A percentile compares a stretch with the other conserved stretches of the same genome.
Evolutionary conservation across 2,113 vertebrate species (phyloP).

Genomic region (Eonycteris spelaea): DNA sequence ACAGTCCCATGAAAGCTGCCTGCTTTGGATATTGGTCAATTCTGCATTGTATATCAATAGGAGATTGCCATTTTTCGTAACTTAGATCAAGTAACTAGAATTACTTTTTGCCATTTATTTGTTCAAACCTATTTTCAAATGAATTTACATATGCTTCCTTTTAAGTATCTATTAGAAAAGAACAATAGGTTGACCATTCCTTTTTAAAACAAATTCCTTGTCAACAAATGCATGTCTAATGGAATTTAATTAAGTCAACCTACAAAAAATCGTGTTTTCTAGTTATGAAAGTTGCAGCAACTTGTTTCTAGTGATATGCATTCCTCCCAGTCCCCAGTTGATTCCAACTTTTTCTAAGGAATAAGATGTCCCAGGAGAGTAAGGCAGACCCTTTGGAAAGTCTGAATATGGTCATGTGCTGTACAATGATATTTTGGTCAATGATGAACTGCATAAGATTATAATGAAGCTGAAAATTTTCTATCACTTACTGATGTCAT

Average conservation of each 20-base stretch:
- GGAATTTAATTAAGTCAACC: neutral
- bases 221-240: neutral
- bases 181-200: neutral
- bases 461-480: neutral
- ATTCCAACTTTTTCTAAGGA: neutral
- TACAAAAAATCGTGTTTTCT: neutral
- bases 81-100: constrained; percentile 45
- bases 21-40: constrained; percentile 86
- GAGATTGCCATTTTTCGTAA: constrained; percentile 76
- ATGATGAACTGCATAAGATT: neutral
- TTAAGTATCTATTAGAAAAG: neutral
- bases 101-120: constrained; percentile 41
- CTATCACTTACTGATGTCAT: neutral
- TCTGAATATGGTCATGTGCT: neutral
- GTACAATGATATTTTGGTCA: neutral
- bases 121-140: constrained; percentile 44
- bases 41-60: constrained; percentile 84
- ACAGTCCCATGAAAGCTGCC: constrained; percentile 89
- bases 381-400: neutral
- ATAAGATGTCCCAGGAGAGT: neutral
- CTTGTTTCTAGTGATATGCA: neutral
- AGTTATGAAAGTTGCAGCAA: neutral
- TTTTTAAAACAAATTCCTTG: constrained; percentile 1
- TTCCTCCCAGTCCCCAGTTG: neutral
- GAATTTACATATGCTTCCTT: neutral